Evolutionary conservation across 1,140 invertebrate species (phyloP), one percentile per base, ranked within the genome.

Genomic region (Anadara kagoshimensis): DNA sequence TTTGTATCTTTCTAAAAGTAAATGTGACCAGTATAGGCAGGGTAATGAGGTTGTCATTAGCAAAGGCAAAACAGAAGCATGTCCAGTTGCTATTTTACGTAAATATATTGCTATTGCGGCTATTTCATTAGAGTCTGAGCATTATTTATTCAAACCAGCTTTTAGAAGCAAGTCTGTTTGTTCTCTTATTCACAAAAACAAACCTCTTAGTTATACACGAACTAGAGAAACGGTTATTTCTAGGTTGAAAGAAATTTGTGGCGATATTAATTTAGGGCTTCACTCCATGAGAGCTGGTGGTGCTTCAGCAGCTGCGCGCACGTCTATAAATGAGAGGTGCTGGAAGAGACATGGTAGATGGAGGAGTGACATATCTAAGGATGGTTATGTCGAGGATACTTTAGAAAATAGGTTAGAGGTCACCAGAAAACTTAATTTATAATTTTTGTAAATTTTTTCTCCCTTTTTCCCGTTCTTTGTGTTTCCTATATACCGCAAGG

Each of bases 11-110:
- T 16, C 29, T 22, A 61, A 53, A 16, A 76, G 69, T 53, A 76
- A 79, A 63, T 76, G 70, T n/a, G 68, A 78, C 49, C 73, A 73
- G 53, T 78, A 78, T 36, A 61, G 69, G n/a, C 22, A 59, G 22
- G 75, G 78, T n/a, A 74, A 77, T 36, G 54, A 74, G 44, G 54
- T 77, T 45, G 45, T 71, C 5, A 59, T 79, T 36, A 18, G 74
- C 18, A 71, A 71, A 61, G 78, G 78, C 26, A 22, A 10, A 14
- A 64, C 74, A 16, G 43, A 20, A 12, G 75, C 71, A 12, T 77
- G 71, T 75, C 75, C 71, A 10, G 8, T 58, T 11, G n/a, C 1
- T 16, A 68, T 73, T 41, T 69, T 68, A 49, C 10, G 69, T 44
- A 58, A 43, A 41, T 73, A 69, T 56, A 45, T 73, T 7, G 22